Conservation (phyloP, 2,113 vertebrate genomes). For the Typhlomys cinereus region DNA sequence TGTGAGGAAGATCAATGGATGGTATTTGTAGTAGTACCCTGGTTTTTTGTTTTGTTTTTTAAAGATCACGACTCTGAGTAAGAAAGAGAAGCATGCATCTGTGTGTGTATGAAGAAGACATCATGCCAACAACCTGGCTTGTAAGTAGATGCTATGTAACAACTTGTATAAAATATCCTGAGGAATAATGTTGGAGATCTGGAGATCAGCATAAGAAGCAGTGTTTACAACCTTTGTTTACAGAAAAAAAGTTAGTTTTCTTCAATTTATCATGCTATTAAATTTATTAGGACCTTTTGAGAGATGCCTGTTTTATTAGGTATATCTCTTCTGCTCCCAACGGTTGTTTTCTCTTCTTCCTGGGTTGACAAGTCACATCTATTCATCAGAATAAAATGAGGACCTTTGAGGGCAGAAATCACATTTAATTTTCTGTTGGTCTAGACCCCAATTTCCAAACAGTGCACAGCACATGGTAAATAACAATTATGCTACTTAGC, state of each 20-base stretch:
- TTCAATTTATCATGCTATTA: neutral
- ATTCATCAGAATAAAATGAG: slow-evolving; percentile 70
- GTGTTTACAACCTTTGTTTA: neutral
- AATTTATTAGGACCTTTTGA: slow-evolving; percentile 8
- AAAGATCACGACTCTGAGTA: neutral
- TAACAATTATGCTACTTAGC: slow-evolving; percentile 71
- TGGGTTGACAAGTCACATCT: slow-evolving; percentile 65
- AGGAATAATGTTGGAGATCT: neutral
- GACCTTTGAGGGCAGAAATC: slow-evolving; percentile 54
- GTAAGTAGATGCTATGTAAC: neutral
- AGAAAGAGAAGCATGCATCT: neutral
- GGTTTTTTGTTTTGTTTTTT: neutral
- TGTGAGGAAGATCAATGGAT: slow-evolving; percentile 11
- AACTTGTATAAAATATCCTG: neutral
- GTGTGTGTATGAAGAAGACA: slow-evolving; percentile 11
- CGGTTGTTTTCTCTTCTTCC: slow-evolving; percentile 33
- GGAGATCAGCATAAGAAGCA: slow-evolving; percentile 15
- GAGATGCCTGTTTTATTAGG: neutral
- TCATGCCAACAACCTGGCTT: slow-evolving; percentile 26
- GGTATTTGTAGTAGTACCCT: neutral
- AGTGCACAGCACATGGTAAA: slow-evolving; percentile 51
- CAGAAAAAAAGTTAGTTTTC: neutral
- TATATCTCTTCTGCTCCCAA: neutral
- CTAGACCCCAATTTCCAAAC: slow-evolving; percentile 48
- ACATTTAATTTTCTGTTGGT: slow-evolving; percentile 73